Percentiles rank a stretch among this genome's conserved stretches.
Evolutionary conservation across 2,797 vertebrate species (phyloP).

Genomic region (Alcedo atthis): DNA sequence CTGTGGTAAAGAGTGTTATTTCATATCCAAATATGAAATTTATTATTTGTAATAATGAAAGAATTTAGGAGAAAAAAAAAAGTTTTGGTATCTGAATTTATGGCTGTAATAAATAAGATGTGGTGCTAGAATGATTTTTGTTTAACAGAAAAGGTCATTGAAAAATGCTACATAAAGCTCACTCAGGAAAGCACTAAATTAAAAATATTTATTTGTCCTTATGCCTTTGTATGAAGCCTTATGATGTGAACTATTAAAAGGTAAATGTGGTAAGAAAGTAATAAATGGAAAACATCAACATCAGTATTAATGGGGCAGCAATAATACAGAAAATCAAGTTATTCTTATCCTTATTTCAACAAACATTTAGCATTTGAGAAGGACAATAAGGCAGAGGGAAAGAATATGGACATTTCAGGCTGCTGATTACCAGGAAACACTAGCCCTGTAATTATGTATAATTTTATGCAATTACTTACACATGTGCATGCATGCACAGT

Average conservation of each 20-base stretch:
- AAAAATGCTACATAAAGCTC: slow-evolving; percentile 41
- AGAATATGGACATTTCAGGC: not conserved
- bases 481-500: not conserved
- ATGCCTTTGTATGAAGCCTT: slow-evolving; percentile 22
- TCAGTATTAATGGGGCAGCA: not conserved
- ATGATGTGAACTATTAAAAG: slow-evolving; percentile 16
- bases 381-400: not conserved
- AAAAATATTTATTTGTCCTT: slow-evolving; percentile 36
- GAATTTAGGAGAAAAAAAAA: not conserved
- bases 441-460: not conserved
- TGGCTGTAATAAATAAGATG: slow-evolving; percentile 50
- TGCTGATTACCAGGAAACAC: not conserved
- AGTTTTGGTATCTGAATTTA: not conserved
- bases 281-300: slow-evolving; percentile 10
- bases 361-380: not conserved
- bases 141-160: slow-evolving; percentile 60
- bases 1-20: not conserved
- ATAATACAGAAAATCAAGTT: not conserved
- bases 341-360: not conserved
- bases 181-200: slow-evolving; percentile 43
- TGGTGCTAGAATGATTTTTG: not conserved
- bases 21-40: not conserved
- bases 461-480: not conserved
- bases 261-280: slow-evolving; percentile 27
- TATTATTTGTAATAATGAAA: not conserved